Percentiles rank a stretch among this genome's conserved stretches.
These are phyloP conservation scores for Diabrotica virgifera DNA, from an alignment of 1,140 invertebrate genomes.

Conservation along the genomic window DNA sequence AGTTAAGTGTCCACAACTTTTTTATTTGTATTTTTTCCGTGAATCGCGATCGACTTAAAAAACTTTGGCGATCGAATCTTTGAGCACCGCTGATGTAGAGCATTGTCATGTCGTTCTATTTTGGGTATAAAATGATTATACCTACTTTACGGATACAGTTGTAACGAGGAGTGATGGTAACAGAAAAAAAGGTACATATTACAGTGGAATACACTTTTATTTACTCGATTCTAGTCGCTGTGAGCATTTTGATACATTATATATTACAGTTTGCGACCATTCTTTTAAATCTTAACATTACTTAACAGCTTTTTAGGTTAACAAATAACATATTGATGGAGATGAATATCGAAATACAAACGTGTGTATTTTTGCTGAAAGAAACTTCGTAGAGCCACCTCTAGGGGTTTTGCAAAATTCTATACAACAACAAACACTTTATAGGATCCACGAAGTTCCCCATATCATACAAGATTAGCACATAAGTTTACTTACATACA, in stretches of 20 bases:
- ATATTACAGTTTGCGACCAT: conserved; percentile 47
- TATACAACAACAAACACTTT: conserved; percentile 36
- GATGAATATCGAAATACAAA: conserved; percentile 47
- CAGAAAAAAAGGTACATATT: neutral
- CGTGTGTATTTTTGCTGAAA: conserved; percentile 33
- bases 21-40: no score
- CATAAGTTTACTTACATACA: neutral
- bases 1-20: no score
- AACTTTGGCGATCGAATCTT: no score
- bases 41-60: no score
- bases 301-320: conserved; percentile 50
- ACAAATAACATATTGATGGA: conserved; percentile 51
- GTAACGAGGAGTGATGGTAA: no score
- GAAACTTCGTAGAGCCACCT: conserved; percentile 23
- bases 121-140: no score
- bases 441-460: neutral
- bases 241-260: conserved; percentile 50
- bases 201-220: conserved; percentile 48
- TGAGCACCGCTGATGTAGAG: no score
- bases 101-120: no score
- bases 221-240: conserved; percentile 48
- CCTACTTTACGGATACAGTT: no score
- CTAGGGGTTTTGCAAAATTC: conserved; percentile 27
- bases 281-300: conserved; percentile 48
- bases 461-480: conserved; percentile 6